Evolutionary conservation across 2,113 vertebrate genomes (phyloP), one percentile per base, ranked within the genome.

Genomic region (Corydoras maculifer): DNA sequence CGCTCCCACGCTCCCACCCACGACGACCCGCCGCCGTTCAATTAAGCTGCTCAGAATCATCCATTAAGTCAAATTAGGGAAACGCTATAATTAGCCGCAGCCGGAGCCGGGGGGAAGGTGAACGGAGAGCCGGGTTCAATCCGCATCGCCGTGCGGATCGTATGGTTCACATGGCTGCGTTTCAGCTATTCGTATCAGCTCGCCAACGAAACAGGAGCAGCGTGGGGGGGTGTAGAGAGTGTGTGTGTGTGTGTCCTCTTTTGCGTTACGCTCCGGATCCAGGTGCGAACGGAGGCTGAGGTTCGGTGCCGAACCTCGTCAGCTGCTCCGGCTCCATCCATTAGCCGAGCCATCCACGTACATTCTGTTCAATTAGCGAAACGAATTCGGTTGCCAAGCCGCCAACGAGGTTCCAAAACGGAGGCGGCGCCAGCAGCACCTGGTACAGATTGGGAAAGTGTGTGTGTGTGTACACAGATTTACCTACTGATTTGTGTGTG

Each of bases 351-450:
- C 73, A 64, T 74, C 64, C 68, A 61, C 63, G 55, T 76, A 67
- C 63, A 75, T 79, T 80, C 29, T 65, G 59, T 72, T 72, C 78
- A 79, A 80, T 81, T 76, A 80, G 63, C 58, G 32, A 75, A 77
- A 81, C 80, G 58, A 77, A 75, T 80, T 78, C 76, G 75, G 82
- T 67, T 58, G 61, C 30, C 30, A 77, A 78, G 76, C 73, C 72
- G 71, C 77, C 69, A 79, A 79, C 73, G 66, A 66, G 69, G 76
- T 81, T 75, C 75, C 65, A 69, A 65, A 65, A 10, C 62, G 50
- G 71, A 70, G 61, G 30, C 58, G 53, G 73, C 58, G 57, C 64
- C 65, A 69, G n/a, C 61, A 66, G 68, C 61, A 69, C 75, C 74
- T 71, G 79, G 51, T 68, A 32, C 70, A 68, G 58, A 58, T 49